Percentiles rank a stretch among this genome's conserved stretches.
Conservation (phyloP, 2,888 invertebrate genomes). For the Troides aeacus region DNA sequence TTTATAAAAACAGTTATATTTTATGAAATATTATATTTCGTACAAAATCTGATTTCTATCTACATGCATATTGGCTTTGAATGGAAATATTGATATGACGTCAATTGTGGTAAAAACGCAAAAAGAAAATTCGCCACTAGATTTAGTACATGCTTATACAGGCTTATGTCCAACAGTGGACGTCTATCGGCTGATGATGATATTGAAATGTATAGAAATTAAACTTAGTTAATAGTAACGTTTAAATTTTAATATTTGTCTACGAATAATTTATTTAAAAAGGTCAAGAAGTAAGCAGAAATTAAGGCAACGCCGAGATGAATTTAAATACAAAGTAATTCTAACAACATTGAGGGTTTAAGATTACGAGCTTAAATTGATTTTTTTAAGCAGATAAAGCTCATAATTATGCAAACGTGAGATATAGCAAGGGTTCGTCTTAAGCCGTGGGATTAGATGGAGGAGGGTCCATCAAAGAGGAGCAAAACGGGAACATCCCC, state of each 20-base stretch:
- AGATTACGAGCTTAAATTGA: conserved; percentile 51
- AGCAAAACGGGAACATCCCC: conserved; percentile 58
- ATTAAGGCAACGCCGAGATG: conserved; percentile 6
- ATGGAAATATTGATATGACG: too few species aligned
- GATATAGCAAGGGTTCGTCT: conserved; percentile 55
- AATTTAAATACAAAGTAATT: conserved; percentile 25
- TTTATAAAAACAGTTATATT: background rate
- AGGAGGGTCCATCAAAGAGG: conserved; percentile 66
- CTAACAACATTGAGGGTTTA: conserved; percentile 26
- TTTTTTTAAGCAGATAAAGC: conserved; percentile 63
- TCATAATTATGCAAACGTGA: conserved; percentile 72
- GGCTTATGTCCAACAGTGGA: too few species aligned
- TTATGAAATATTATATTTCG: background rate
- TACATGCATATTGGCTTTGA: too few species aligned
- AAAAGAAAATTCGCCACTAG: too few species aligned
- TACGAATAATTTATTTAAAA: background rate
- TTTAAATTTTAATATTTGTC: too few species aligned
- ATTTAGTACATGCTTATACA: too few species aligned
- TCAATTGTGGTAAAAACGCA: too few species aligned
- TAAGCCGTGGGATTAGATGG: conserved; percentile 63
- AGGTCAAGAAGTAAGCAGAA: background rate
- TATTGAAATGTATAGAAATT: too few species aligned
- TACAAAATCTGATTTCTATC: too few species aligned
- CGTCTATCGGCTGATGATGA: too few species aligned
- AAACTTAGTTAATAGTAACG: too few species aligned